These are phyloP conservation scores for Acrobasis repandana DNA, from an alignment of 2,888 invertebrate genomes.

Conservation along the genomic window DNA sequence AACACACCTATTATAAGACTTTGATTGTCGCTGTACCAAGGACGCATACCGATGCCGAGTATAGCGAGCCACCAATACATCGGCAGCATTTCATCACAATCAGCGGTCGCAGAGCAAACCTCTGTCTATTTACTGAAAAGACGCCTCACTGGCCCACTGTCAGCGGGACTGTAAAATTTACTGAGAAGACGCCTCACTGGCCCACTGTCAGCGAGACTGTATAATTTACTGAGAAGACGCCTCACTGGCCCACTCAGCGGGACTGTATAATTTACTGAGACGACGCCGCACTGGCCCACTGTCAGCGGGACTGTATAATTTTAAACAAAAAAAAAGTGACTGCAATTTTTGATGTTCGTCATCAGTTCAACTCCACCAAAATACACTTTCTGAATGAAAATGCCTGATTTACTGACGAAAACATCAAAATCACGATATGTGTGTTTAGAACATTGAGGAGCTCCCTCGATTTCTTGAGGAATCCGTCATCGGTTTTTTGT, in stretches of 20 bases:
- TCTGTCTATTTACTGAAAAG: background rate
- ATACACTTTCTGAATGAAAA: too few relatives aligned
- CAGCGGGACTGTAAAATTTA: background rate
- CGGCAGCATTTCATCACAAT: background rate
- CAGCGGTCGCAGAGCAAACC: background rate
- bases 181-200: background rate
- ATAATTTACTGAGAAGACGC: background rate
- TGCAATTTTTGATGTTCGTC: too few relatives aligned
- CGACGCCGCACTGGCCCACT: too few relatives aligned
- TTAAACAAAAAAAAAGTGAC: too few relatives aligned
- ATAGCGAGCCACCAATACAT: background rate
- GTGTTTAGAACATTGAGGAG: too few relatives aligned
- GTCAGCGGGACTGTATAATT: too few relatives aligned
- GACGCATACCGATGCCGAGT: background rate
- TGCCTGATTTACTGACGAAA: too few relatives aligned
- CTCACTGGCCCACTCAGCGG: background rate
- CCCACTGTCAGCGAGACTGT: background rate
- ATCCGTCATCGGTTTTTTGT: too few relatives aligned
- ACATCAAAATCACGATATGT: too few relatives aligned
- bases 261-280: too few relatives aligned
- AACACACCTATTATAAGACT: background rate
- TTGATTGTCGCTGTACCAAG: conserved; percentile 1
- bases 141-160: background rate
- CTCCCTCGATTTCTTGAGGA: too few relatives aligned
- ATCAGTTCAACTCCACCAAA: too few relatives aligned